A percentile compares a stretch with the other conserved stretches of the same genome.
These are phyloP conservation scores for Egretta garzetta DNA, from an alignment of 2,113 vertebrate species.

Conservation along the genomic window DNA sequence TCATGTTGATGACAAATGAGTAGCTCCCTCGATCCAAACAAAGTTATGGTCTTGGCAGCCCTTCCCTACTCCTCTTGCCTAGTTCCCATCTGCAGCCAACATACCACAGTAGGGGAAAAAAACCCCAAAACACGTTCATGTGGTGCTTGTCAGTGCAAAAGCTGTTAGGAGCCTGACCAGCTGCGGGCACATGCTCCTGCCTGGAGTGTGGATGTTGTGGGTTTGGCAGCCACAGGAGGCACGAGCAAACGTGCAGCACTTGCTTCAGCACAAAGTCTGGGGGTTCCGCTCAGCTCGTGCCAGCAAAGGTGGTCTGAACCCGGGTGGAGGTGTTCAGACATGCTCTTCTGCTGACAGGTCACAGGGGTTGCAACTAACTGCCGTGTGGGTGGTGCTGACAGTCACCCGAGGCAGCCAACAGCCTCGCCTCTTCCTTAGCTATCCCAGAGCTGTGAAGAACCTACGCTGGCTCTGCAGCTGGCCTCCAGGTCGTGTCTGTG, in stretches of 20 bases:
- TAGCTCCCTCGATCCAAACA: background rate
- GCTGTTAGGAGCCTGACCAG: background rate
- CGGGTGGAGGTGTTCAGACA: no score
- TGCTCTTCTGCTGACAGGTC: background rate
- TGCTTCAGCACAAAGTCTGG: background rate
- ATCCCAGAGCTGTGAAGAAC: background rate
- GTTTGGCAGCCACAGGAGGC: background rate
- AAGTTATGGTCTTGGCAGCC: background rate
- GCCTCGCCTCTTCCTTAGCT: background rate
- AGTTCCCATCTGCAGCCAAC: background rate
- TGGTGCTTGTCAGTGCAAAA: background rate
- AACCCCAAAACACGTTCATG: no score
- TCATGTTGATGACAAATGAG: background rate
- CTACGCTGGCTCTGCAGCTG: background rate
- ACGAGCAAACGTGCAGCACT: background rate
- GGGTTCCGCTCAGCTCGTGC: background rate
- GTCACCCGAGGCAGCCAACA: background rate
- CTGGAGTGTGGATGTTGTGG: background rate
- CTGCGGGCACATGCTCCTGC: fast-evolving
- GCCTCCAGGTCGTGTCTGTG: background rate
- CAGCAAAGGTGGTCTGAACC: background rate
- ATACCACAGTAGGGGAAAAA: background rate
- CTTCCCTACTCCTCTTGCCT: background rate
- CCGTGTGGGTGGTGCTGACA: fast-evolving
- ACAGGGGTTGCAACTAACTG: no score